Evolutionary conservation across 1,140 invertebrate genomes (phyloP), one percentile per base, ranked within the genome.

Genomic region (Harlomillsia oculata): DNA sequence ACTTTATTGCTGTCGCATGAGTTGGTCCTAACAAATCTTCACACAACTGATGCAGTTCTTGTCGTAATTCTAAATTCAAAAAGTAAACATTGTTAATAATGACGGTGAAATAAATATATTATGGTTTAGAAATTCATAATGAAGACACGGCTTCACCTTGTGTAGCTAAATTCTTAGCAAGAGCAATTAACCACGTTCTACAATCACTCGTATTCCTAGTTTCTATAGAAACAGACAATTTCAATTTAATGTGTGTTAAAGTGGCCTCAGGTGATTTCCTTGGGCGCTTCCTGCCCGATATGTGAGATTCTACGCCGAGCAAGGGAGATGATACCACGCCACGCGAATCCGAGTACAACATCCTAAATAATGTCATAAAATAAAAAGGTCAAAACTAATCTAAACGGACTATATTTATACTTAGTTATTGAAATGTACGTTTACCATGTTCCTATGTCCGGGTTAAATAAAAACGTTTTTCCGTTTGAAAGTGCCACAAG

Each of bases 21-120:
- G 76, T 79, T 44, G 83, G 83, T 1, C 84, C 84, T 62, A 89
- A 72, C 51, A 88, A 74, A 67, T 84, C 82, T 68, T 87, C 81
- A 65, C 86, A 75, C 60, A 88, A 78, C 40, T 77, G 69, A 64
- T 83, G 74, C 32, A 88, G 68, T 59, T 82, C 76, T 53, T 76
- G 76, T 69, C 86, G 83, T 25, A 82, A 74, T 43, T 80, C 82
- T 71, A 69, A 67, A n/a, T n/a, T n/a, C n/a, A n/a, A n/a, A n/a
- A n/a, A n/a, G n/a, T n/a, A n/a, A n/a, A n/a, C n/a, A n/a, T n/a
- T n/a, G n/a, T n/a, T n/a, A n/a, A n/a, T n/a, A n/a, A n/a, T n/a
- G n/a, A n/a, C n/a, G n/a, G n/a, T 73, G 55, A 74, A 67, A 51
- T 63, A 60, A 67, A 67, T 56, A 54, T 59, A 40, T 59, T 23